These are phyloP conservation scores for Cyrtorhinus lividipennis DNA, from an alignment of 1,140 invertebrate genomes.

Conservation along the genomic window DNA sequence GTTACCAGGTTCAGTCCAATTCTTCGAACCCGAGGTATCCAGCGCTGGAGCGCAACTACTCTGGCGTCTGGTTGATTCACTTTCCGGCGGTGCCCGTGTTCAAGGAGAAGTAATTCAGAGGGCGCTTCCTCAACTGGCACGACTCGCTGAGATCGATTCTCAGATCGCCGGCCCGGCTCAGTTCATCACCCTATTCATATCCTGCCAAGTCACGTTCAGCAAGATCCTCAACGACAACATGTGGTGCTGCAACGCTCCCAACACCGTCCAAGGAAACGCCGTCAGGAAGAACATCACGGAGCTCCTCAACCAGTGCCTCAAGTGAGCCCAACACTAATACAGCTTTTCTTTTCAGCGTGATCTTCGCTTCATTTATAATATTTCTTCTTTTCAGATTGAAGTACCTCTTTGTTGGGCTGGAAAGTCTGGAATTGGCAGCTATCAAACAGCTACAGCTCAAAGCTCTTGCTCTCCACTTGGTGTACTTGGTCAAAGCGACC, in stretches of 20 bases:
- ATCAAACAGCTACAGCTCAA: constrained; percentile 73
- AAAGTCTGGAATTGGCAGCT: constrained; percentile 51
- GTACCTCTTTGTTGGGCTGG: constrained; percentile 68
- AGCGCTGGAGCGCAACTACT: constrained; percentile 13
- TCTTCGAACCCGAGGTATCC: constrained; percentile 13
- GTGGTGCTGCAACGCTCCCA: constrained; percentile 33
- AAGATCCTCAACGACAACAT: constrained; percentile 30
- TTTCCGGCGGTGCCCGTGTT: constrained; percentile 7
- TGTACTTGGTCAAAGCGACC: constrained; percentile 49
- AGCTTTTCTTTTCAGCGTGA: too few species aligned
- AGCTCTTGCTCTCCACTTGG: constrained; percentile 66
- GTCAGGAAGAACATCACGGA: constrained; percentile 41
- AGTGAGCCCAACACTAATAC: too few species aligned
- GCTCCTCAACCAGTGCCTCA: constrained; percentile 56
- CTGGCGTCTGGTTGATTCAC: constrained; percentile 12
- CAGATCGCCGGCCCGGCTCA: constrained; percentile 38
- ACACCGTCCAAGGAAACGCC: constrained; percentile 36
- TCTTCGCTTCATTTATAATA: not conserved
- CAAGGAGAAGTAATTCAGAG: constrained; percentile 10
- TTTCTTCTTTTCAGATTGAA: constrained; percentile 41
- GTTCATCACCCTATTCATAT: constrained; percentile 69
- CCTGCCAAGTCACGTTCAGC: constrained; percentile 39
- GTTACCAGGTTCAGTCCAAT: constrained; percentile 15
- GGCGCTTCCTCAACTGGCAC: constrained; percentile 26
- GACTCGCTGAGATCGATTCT: constrained; percentile 72